A percentile compares a stretch with the other conserved stretches of the same genome.
These are phyloP conservation scores for Empis stercorea DNA, from an alignment of 2,888 invertebrate species.

Conservation along the genomic window DNA sequence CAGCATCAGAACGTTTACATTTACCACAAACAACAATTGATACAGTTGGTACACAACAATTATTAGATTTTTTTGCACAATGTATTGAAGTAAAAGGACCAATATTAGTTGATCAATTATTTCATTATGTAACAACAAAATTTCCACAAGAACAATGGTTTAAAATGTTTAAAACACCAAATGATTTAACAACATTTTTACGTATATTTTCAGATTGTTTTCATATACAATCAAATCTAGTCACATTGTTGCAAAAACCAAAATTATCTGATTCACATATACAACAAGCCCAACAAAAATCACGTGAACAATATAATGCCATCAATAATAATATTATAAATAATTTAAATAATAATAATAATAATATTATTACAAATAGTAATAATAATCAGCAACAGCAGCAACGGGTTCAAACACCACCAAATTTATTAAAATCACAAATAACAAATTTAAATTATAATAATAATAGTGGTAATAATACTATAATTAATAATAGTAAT, in stretches of 20 bases:
- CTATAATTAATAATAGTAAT: slow-evolving; percentile 7
- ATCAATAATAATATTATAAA: slow-evolving; percentile 25
- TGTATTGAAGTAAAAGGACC: slow-evolving; percentile 72
- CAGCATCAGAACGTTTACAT: slow-evolving; percentile 50
- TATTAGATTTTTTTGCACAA: slow-evolving; percentile 70
- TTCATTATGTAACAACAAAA: slow-evolving; percentile 63
- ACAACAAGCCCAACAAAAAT: slow-evolving; percentile 33
- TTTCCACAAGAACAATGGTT: slow-evolving; percentile 69
- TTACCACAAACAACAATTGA: slow-evolving; percentile 68
- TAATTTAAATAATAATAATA: slow-evolving; percentile 7
- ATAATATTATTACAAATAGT: slow-evolving; percentile 3
- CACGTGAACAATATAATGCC: slow-evolving; percentile 33
- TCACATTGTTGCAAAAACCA: slow-evolving; percentile 66
- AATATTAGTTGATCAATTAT: slow-evolving; percentile 74
- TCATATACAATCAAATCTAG: slow-evolving; percentile 84
- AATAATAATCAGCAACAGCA: slow-evolving; percentile 6
- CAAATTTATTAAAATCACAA: slow-evolving; percentile 21
- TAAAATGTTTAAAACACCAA: slow-evolving; percentile 80
- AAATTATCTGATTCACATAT: slow-evolving; percentile 47
- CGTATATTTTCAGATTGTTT: slow-evolving; percentile 90
- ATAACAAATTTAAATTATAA: slow-evolving; percentile 1
- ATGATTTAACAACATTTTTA: slow-evolving; percentile 79
- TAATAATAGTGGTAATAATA: slow-evolving; percentile 1
- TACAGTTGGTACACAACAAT: slow-evolving; percentile 66
- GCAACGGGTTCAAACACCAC: slow-evolving; percentile 19